Percentiles rank a stretch among this genome's conserved stretches.
These are phyloP conservation scores for Chrysemys picta DNA, from an alignment of 2,113 vertebrate species.

Conservation along the genomic window DNA sequence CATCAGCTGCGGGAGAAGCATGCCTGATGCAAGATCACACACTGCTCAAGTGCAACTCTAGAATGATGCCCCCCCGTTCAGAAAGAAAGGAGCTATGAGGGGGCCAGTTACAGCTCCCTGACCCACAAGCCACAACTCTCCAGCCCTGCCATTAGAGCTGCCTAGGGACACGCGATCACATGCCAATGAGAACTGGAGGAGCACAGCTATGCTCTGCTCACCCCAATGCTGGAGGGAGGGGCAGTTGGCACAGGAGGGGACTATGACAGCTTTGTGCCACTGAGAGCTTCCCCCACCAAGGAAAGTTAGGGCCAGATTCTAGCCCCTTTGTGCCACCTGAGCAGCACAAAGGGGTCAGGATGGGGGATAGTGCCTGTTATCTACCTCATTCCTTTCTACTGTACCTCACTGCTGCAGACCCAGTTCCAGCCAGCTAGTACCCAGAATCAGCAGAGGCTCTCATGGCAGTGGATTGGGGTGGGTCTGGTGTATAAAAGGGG, in stretches of 20 bases:
- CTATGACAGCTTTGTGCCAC: neutral
- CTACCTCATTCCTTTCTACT: neutral
- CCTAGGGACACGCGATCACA: neutral
- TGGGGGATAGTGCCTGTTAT: neutral
- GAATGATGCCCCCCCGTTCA: neutral
- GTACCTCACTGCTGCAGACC: neutral
- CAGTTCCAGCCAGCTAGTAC: neutral
- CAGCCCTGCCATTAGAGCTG: neutral
- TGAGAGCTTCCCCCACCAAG: neutral
- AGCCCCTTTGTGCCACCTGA: neutral
- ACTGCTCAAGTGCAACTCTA: neutral
- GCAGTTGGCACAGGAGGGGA: neutral
- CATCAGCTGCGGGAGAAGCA: neutral
- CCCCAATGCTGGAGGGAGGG: neutral
- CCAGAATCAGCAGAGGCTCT: neutral
- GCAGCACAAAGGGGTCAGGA: neutral
- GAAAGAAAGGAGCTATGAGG: neutral
- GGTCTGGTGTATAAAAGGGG: neutral
- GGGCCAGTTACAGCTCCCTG: neutral
- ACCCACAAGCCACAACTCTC: neutral
- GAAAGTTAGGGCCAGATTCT: neutral
- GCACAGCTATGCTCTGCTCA: neutral
- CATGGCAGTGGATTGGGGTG: neutral
- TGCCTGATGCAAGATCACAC: neutral
- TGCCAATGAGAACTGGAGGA: neutral